phyloP scores from a whole-genome alignment of 2,888 invertebrate species.

The Pachydiplax longipennis region DNA sequence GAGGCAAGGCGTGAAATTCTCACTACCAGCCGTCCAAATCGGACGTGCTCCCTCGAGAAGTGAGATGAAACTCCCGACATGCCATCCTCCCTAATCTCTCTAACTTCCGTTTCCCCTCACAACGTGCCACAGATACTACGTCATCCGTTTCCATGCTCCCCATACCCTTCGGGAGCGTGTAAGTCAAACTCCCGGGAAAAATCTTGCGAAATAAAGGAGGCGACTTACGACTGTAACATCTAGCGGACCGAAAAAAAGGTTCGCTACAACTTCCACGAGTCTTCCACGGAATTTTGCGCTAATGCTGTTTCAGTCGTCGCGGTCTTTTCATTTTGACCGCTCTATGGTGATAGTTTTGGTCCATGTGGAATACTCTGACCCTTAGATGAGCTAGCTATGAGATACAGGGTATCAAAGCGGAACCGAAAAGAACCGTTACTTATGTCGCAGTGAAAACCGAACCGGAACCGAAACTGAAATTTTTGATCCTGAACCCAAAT shows the following conservation, averaged over 20 bases:
- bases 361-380: no score
- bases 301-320: neutral
- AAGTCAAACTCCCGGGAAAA: neutral
- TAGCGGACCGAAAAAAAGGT: neutral
- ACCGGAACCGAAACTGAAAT: no score
- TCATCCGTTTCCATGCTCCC: neutral
- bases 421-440: no score
- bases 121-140: neutral
- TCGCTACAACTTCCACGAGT: no score
- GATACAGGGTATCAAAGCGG: no score
- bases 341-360: no score
- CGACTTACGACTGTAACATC: neutral
- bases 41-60: neutral
- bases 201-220: neutral
- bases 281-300: no score
- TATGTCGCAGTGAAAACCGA: no score
- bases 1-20: conserved; percentile 32
- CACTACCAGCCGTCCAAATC: conserved; percentile 15
- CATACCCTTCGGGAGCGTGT: neutral
- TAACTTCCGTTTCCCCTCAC: neutral
- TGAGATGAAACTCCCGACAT: neutral
- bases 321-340: neutral
- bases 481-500: no score
- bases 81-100: neutral
- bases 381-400: no score